phyloP scores from a whole-genome alignment of 2,113 vertebrate species.

The Neotoma lepida region DNA sequence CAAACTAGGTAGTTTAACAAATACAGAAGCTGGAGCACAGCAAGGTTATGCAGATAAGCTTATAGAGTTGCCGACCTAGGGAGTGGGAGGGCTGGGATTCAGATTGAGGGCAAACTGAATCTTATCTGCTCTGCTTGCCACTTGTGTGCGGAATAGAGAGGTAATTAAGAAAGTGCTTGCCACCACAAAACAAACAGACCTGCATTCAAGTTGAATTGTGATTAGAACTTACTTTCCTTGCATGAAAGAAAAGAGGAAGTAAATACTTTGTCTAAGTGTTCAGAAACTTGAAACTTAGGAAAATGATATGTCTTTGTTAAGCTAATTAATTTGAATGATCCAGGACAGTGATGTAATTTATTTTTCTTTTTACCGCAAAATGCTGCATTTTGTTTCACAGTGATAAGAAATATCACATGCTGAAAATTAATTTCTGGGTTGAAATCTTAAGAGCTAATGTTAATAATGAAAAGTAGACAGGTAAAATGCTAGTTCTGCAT shows the following conservation, averaged over 20 bases:
- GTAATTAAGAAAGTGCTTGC: not conserved
- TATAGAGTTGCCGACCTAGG: not conserved
- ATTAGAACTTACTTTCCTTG: constrained; percentile 37
- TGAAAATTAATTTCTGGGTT: constrained; percentile 60
- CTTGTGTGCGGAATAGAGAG: not conserved
- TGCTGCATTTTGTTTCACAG: constrained; percentile 54
- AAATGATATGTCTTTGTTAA: not conserved
- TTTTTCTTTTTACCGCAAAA: constrained; percentile 56
- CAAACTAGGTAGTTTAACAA: not conserved
- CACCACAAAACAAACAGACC: constrained; percentile 5
- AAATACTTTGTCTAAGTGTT: constrained; percentile 6
- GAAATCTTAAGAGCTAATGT: constrained; percentile 34
- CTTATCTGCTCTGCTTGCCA: not conserved
- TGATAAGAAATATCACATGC: constrained; percentile 2
- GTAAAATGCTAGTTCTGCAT: constrained; percentile 45
- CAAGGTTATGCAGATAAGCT: not conserved
- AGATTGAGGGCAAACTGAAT: not conserved
- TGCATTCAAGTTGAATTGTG: not conserved
- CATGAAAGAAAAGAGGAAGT: constrained; percentile 36
- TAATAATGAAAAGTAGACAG: not conserved
- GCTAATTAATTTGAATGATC: constrained; percentile 25
- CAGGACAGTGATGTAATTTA: constrained; percentile 15
- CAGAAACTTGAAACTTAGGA: constrained; percentile 36
- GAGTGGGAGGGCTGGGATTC: not conserved
- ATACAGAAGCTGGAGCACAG: not conserved